These are phyloP conservation scores for Eupsilia transversa DNA, from an alignment of 2,888 invertebrate species.

Conservation along the genomic window DNA sequence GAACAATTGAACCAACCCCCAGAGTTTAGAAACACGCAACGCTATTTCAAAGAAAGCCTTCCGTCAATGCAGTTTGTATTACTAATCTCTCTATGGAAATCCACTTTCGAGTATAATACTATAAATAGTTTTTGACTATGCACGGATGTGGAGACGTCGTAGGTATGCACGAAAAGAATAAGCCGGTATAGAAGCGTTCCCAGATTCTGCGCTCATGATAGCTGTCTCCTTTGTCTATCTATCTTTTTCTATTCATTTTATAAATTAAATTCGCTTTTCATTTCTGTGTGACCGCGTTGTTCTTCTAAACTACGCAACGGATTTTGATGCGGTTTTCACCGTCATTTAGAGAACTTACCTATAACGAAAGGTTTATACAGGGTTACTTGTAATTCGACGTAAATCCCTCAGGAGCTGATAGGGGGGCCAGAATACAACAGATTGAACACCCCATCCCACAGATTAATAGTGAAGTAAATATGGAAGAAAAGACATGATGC, in stretches of 20 bases:
- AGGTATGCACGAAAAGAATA: background rate
- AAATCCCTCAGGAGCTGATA: too few species aligned
- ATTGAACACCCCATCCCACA: too few species aligned
- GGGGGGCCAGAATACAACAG: too few species aligned
- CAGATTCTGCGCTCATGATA: background rate
- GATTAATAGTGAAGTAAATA: too few species aligned
- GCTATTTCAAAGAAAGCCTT: constrained; percentile 67
- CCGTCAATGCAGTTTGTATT: constrained; percentile 50
- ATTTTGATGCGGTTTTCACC: background rate
- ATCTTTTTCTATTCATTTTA: background rate
- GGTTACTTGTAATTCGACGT: too few species aligned
- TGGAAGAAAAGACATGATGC: too few species aligned
- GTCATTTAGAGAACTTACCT: background rate
- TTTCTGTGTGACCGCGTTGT: background rate
- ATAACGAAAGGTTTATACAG: too few species aligned
- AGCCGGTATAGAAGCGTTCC: background rate
- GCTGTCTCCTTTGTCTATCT: background rate
- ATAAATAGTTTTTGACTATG: background rate
- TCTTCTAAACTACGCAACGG: background rate
- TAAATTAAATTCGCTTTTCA: background rate
- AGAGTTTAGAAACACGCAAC: constrained; percentile 73
- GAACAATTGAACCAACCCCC: constrained; percentile 67
- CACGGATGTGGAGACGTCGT: too few species aligned
- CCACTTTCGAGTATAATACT: constrained; percentile 11
- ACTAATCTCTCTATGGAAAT: constrained; percentile 13